A percentile compares a stretch with the other conserved stretches of the same genome.
Evolutionary conservation across 1,140 invertebrate genomes (phyloP).

Genomic region (Phocides pigmalion): DNA sequence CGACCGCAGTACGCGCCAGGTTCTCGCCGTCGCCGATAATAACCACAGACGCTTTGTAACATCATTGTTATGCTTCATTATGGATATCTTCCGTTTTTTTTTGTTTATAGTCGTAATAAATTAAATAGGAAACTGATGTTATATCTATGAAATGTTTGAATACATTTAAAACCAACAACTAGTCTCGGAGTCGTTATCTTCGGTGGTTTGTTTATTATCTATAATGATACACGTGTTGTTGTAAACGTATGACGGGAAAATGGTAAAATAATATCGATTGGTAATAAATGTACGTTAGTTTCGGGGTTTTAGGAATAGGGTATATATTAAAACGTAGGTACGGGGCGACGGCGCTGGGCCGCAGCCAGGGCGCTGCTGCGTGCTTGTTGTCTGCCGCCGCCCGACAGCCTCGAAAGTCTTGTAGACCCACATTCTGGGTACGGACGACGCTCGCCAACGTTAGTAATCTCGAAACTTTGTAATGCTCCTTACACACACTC

Average conservation of each 20-base stretch:
- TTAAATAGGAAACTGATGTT: background rate
- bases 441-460: conserved; percentile 66
- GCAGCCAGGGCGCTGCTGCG: conserved; percentile 62
- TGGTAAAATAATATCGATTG: background rate
- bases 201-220: too few relatives aligned
- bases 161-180: background rate
- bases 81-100: conserved; percentile 26
- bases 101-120: background rate
- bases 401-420: conserved; percentile 64
- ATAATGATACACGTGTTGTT: background rate
- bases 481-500: conserved; percentile 49
- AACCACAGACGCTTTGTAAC: conserved; percentile 26
- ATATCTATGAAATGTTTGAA: background rate
- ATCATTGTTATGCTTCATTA: conserved; percentile 27
- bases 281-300: conserved; percentile 2
- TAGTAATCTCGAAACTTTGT: conserved; percentile 59
- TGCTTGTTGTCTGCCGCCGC: conserved; percentile 71
- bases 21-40: conserved; percentile 40
- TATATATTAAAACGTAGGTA: conserved; percentile 45
- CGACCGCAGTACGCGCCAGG: conserved; percentile 64
- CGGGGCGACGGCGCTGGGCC: conserved; percentile 60
- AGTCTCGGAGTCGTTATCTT: background rate
- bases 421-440: conserved; percentile 62
- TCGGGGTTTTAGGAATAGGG: conserved; percentile 2
- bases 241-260: background rate